These are phyloP conservation scores for Anser cygnoides DNA, from an alignment of 2,113 vertebrate species.

Conservation along the genomic window DNA sequence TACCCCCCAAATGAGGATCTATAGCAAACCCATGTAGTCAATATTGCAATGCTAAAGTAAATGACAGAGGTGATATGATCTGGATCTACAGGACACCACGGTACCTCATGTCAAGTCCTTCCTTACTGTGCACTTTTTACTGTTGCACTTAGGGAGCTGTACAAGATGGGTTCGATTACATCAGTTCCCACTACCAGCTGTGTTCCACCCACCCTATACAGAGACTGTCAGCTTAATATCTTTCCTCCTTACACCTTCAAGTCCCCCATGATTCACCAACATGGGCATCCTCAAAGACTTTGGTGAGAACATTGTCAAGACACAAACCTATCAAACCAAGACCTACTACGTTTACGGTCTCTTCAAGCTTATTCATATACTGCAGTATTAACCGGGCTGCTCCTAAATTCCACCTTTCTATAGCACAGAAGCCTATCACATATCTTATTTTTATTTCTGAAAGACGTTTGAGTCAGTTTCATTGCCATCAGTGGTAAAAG, in stretches of 20 bases:
- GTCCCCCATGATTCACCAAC: neutral
- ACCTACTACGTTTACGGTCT: neutral
- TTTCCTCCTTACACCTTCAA: neutral
- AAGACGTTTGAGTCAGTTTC: neutral
- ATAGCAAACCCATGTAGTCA: neutral
- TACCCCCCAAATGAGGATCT: neutral
- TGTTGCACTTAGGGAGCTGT: neutral
- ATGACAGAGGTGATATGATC: neutral
- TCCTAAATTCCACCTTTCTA: neutral
- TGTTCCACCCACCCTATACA: neutral
- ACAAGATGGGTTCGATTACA: neutral
- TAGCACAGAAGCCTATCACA: neutral
- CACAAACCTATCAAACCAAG: neutral
- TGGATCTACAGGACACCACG: neutral
- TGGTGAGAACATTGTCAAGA: neutral
- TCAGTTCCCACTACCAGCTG: neutral
- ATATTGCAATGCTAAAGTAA: neutral
- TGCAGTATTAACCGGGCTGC: neutral
- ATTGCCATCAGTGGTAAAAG: neutral
- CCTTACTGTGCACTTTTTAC: neutral
- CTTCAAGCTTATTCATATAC: neutral
- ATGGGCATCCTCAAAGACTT: neutral
- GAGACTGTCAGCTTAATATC: neutral
- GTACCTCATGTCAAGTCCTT: neutral
- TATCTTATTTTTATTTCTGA: neutral